Percentiles rank a stretch among this genome's conserved stretches.
Evolutionary conservation across 1,140 invertebrate species (phyloP).

Genomic region (Wiebesia pumilae): DNA sequence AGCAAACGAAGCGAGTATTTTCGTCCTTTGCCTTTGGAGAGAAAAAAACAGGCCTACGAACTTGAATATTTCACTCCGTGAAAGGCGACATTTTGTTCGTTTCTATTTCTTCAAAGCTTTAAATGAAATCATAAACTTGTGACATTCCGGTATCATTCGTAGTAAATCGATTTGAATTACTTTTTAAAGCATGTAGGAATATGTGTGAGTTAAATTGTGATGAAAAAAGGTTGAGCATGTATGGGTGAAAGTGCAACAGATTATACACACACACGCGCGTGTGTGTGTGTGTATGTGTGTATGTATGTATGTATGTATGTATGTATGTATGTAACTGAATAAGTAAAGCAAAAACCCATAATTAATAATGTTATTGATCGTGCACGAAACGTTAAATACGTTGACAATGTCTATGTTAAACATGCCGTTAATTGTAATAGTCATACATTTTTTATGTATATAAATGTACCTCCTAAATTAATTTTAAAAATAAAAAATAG

Average conservation of each 20-base stretch:
- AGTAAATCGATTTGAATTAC: constrained; percentile 62
- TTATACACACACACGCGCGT: constrained; percentile 41
- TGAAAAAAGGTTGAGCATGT: constrained; percentile 33
- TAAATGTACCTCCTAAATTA: constrained; percentile 71
- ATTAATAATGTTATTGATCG: constrained; percentile 58
- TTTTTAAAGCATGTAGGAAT: constrained; percentile 57
- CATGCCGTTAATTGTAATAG: constrained; percentile 64
- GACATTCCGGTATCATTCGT: constrained; percentile 67
- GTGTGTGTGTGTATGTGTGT: too few relatives aligned
- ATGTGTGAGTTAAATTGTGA: constrained; percentile 54
- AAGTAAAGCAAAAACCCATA: constrained; percentile 41
- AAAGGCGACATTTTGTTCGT: constrained; percentile 34
- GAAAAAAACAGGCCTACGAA: constrained; percentile 43
- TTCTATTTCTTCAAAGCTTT: constrained; percentile 50
- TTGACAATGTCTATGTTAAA: constrained; percentile 52
- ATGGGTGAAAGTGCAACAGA: constrained; percentile 38
- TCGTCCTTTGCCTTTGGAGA: constrained; percentile 33
- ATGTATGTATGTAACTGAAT: constrained; percentile 26
- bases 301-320: constrained; percentile 37
- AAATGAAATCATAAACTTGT: constrained; percentile 57
- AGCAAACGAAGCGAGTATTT: constrained; percentile 17
- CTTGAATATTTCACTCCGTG: constrained; percentile 39
- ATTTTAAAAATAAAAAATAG: constrained; percentile 71
- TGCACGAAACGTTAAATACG: constrained; percentile 59
- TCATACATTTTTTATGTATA: constrained; percentile 72